phyloP scores from a whole-genome alignment of 2,888 invertebrate species.

The Suillia variegata region DNA sequence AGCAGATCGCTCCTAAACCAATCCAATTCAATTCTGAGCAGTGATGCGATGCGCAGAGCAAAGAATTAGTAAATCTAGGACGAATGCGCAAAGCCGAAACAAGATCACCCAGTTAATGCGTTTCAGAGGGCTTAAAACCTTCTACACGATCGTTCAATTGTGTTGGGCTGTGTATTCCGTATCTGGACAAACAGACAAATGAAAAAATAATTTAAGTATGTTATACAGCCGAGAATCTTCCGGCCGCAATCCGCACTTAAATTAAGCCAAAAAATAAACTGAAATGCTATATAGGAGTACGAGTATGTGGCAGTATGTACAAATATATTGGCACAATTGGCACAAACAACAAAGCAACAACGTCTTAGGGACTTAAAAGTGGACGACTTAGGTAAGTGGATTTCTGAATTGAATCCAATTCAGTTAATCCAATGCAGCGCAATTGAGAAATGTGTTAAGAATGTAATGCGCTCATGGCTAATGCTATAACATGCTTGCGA shows the following conservation, averaged over 20 bases:
- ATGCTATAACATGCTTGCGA: not conserved
- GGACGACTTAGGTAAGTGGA: constrained; percentile 33
- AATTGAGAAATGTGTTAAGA: constrained; percentile 56
- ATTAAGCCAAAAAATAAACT: too few species aligned
- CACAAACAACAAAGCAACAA: not conserved
- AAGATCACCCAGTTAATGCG: constrained; percentile 19
- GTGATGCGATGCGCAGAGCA: not conserved
- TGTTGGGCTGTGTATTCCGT: too few species aligned
- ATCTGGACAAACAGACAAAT: too few species aligned
- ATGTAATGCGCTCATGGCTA: constrained; percentile 54
- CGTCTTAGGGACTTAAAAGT: constrained; percentile 16
- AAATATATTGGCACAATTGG: constrained; percentile 7
- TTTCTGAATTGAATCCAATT: constrained; percentile 49
- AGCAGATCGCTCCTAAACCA: constrained; percentile 4
- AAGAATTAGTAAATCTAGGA: not conserved
- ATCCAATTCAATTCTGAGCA: not conserved
- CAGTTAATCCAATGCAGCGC: constrained; percentile 33
- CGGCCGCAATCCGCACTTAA: too few species aligned
- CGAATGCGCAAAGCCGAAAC: constrained; percentile 2
- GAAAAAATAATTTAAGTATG: too few species aligned
- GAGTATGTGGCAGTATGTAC: constrained; percentile 19
- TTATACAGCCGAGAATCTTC: too few species aligned
- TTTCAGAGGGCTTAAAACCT: too few species aligned
- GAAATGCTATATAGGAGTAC: not conserved
- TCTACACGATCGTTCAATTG: constrained; percentile 1